These are phyloP conservation scores for Hypanus sabinus DNA, from an alignment of 2,113 vertebrate genomes.

Conservation along the genomic window DNA sequence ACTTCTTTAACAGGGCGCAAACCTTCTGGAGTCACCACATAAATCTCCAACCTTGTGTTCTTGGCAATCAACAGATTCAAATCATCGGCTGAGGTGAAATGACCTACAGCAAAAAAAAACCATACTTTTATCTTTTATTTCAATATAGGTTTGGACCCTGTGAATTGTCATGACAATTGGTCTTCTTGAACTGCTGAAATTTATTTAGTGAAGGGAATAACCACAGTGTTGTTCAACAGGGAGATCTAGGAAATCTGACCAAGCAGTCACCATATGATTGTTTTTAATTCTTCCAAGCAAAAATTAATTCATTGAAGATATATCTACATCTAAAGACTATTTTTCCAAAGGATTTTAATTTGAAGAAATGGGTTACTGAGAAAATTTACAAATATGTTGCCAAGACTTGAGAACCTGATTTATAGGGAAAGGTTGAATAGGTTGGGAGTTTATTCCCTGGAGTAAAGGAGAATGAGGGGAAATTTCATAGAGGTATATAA, in stretches of 20 bases:
- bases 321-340: not conserved
- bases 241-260: not conserved
- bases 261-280: not conserved
- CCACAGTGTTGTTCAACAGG: not conserved
- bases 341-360: not conserved
- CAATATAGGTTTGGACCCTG: not conserved
- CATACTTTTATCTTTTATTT: not conserved
- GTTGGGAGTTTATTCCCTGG: no score
- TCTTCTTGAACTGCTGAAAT: no score
- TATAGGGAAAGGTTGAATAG: no score
- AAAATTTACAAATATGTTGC: no score
- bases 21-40: constrained; percentile 91
- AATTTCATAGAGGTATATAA: no score
- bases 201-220: not conserved
- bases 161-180: not conserved
- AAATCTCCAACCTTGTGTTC: constrained; percentile 94
- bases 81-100: constrained; percentile 92
- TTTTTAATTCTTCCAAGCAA: not conserved
- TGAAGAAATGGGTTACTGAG: not conserved
- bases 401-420: no score
- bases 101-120: constrained; percentile 59
- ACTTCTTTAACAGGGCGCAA: constrained; percentile 96
- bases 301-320: not conserved
- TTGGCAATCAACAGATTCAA: constrained; percentile 93
- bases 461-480: no score